Conservation (phyloP, 2,888 invertebrate genomes). For the Ichneumoninae sp. region DNA sequence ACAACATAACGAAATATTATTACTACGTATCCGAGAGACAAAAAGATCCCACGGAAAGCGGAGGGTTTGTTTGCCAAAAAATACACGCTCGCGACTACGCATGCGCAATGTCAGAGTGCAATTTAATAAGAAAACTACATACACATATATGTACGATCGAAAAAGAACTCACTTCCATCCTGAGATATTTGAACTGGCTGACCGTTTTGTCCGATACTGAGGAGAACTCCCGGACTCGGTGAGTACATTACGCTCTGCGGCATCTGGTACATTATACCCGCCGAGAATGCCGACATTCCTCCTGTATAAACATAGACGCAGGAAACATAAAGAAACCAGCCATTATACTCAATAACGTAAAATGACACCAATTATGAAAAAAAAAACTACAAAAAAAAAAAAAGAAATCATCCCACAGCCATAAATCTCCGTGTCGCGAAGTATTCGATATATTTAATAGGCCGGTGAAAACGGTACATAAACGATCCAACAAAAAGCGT, state of each 20-base stretch:
- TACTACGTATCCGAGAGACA: not conserved
- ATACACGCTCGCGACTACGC: not conserved
- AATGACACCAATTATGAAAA: not conserved
- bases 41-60: not conserved
- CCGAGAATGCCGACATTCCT: constrained; percentile 75
- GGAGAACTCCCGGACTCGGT: constrained; percentile 80
- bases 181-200: constrained; percentile 82
- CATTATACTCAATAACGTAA: not conserved
- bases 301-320: constrained; percentile 54
- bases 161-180: constrained; percentile 77
- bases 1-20: not conserved
- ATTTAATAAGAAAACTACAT: not conserved
- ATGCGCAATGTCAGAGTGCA: not conserved
- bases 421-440: not conserved
- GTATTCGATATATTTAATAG: constrained; percentile 30
- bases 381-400: constrained; percentile 3
- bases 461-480: constrained; percentile 7
- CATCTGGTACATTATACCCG: constrained; percentile 83
- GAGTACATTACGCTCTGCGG: constrained; percentile 82
- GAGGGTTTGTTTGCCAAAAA: not conserved
- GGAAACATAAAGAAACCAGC: constrained; percentile 4
- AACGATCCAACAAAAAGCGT: not conserved
- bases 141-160: not conserved
- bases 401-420: constrained; percentile 1
- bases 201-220: constrained; percentile 82